A percentile compares a stretch with the other conserved stretches of the same genome.
Evolutionary conservation across 2,113 vertebrate genomes (phyloP).

Genomic region (Leucopsar rothschildi): DNA sequence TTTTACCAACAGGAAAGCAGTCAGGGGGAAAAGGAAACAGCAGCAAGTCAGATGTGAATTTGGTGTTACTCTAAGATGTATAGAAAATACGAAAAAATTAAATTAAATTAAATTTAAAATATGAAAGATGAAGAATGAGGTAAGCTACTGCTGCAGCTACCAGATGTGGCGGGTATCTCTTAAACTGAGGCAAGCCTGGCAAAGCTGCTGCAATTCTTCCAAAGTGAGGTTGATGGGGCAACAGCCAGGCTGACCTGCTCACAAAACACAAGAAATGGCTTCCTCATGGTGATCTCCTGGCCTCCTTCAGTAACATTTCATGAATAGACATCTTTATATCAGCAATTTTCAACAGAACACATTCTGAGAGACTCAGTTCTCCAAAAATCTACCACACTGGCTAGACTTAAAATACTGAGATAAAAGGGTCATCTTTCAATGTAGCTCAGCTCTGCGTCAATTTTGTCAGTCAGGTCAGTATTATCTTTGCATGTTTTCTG

Average conservation of each 20-base stretch:
- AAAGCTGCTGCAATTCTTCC: background rate
- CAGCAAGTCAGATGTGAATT: background rate
- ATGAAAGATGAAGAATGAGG: background rate
- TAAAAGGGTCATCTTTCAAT: background rate
- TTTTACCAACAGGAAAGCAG: background rate
- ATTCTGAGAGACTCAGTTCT: background rate
- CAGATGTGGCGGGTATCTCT: background rate
- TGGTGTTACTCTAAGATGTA: background rate
- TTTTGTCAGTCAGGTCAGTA: background rate
- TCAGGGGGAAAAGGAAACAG: background rate
- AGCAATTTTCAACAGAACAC: background rate
- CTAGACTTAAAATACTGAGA: background rate
- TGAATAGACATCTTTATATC: background rate
- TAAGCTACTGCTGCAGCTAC: background rate
- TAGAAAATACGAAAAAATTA: background rate
- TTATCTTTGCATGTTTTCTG: background rate
- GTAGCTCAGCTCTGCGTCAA: background rate
- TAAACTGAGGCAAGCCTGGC: background rate
- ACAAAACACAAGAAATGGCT: background rate
- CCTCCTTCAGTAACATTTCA: background rate
- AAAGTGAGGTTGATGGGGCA: background rate
- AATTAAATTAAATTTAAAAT: background rate
- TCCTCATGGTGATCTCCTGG: background rate
- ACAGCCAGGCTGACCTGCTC: background rate
- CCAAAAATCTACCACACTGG: background rate